Conservation (phyloP, 2,888 invertebrate species). For the Coelinius sp. region DNA sequence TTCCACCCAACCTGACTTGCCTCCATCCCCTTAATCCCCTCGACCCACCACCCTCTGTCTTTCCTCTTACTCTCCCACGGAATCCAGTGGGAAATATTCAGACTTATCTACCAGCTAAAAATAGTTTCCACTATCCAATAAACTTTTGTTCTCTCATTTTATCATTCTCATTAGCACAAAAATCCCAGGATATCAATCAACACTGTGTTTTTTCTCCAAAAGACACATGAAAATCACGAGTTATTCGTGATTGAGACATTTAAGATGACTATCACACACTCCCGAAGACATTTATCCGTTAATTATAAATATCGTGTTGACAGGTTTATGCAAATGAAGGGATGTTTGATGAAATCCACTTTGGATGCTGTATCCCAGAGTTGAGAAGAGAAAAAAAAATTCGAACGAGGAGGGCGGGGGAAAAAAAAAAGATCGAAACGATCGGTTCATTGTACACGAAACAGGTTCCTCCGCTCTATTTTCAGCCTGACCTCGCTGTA, state of each 20-base stretch:
- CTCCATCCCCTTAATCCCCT: conserved; percentile 41
- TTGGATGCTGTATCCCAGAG: conserved; percentile 10
- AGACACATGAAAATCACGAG: background rate
- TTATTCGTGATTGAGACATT: conserved; percentile 20
- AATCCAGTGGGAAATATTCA: conserved; percentile 28
- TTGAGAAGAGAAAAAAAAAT: background rate
- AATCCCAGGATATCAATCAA: background rate
- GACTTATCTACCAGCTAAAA: background rate
- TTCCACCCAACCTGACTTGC: conserved; percentile 38
- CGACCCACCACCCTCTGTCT: conserved; percentile 4
- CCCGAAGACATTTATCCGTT: conserved; percentile 28
- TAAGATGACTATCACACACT: background rate
- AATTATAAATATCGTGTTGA: conserved; percentile 34
- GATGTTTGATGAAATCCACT: conserved; percentile 12
- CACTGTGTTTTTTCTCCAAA: conserved; percentile 1
- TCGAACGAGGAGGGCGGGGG: background rate
- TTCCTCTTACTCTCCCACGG: conserved; percentile 7
- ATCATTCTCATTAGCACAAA: background rate
- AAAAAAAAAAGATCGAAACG: conserved; percentile 1
- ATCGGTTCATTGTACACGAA: conserved; percentile 30
- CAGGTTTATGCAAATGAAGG: conserved; percentile 37
- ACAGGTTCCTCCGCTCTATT: conserved; percentile 28
- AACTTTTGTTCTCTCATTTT: background rate
- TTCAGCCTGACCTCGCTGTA: conserved; percentile 25
- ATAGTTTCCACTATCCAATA: too few relatives aligned